phyloP scores from a whole-genome alignment of 2,888 invertebrate species.

The Cheilosia vernalis region DNA sequence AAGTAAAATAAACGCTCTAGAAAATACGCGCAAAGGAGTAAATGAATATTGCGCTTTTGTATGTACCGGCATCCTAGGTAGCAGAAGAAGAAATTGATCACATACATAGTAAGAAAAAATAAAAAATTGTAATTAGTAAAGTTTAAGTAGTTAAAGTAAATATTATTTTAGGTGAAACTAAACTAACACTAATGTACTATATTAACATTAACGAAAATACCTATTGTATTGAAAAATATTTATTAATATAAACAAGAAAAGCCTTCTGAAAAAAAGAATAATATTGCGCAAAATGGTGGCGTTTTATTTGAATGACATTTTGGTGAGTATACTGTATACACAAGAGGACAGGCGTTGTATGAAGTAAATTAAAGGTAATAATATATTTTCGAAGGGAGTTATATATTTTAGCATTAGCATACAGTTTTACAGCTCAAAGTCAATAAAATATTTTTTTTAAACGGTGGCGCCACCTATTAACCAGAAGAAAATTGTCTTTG shows the following conservation, averaged over 20 bases:
- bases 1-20: slow-evolving; percentile 2
- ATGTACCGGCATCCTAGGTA: slow-evolving; percentile 52
- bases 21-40: slow-evolving; percentile 37
- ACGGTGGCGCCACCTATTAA: no score
- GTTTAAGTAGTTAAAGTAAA: slow-evolving; percentile 51
- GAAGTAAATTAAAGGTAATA: no score
- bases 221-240: slow-evolving; percentile 39
- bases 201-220: slow-evolving; percentile 38
- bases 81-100: slow-evolving; percentile 14
- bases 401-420: no score
- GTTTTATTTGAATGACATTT: slow-evolving; percentile 12
- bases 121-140: slow-evolving; percentile 54
- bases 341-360: no score
- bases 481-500: no score
- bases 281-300: background rate
- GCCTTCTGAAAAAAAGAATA: slow-evolving; percentile 48
- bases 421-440: no score
- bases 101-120: slow-evolving; percentile 14
- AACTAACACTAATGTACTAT: slow-evolving; percentile 43
- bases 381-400: no score
- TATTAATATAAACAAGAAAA: slow-evolving; percentile 53
- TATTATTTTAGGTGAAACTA: slow-evolving; percentile 39
- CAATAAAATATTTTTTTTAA: no score
- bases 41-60: slow-evolving; percentile 57
- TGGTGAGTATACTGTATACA: background rate